These are phyloP conservation scores for Elephas maximus DNA, from an alignment of 2,113 vertebrate genomes.

Conservation along the genomic window DNA sequence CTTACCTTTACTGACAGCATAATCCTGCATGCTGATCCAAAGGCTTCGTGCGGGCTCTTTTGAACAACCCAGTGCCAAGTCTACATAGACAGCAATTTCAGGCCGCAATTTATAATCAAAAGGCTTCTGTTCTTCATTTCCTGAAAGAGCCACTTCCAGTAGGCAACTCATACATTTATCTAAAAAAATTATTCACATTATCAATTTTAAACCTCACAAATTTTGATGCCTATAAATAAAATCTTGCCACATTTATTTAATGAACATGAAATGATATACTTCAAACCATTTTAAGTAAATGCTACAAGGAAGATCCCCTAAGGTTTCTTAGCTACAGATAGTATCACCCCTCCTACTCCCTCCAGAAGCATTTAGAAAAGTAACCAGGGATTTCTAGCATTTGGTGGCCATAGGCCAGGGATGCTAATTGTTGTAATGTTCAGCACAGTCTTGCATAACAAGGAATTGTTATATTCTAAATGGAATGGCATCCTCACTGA, in stretches of 20 bases:
- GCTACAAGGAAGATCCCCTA: conserved; percentile 16
- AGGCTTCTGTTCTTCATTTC: conserved; percentile 98
- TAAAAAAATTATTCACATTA: conserved; percentile 79
- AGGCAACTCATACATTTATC: conserved; percentile 96
- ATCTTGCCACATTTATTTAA: conserved; percentile 46
- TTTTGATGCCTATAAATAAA: conserved; percentile 58
- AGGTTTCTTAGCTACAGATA: not conserved
- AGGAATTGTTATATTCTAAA: not conserved
- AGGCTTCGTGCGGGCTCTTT: conserved; percentile 97
- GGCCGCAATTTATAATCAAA: conserved; percentile 95
- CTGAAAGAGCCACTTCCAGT: conserved; percentile 96
- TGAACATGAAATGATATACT: conserved; percentile 17
- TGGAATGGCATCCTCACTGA: not conserved
- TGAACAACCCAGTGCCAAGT: conserved; percentile 95
- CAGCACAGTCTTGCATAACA: not conserved
- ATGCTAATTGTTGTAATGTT: not conserved
- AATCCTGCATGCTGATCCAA: conserved; percentile 99
- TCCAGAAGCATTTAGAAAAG: not conserved
- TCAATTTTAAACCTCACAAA: conserved; percentile 56
- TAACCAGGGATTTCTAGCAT: not conserved
- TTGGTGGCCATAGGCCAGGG: not conserved
- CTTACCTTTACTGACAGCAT: conserved; percentile 97
- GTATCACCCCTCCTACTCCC: not conserved
- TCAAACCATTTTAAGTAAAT: conserved; percentile 52
- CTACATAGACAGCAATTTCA: conserved; percentile 93